These are phyloP conservation scores for Todus mexicanus DNA, from an alignment of 2,797 vertebrate genomes.

Conservation along the genomic window DNA sequence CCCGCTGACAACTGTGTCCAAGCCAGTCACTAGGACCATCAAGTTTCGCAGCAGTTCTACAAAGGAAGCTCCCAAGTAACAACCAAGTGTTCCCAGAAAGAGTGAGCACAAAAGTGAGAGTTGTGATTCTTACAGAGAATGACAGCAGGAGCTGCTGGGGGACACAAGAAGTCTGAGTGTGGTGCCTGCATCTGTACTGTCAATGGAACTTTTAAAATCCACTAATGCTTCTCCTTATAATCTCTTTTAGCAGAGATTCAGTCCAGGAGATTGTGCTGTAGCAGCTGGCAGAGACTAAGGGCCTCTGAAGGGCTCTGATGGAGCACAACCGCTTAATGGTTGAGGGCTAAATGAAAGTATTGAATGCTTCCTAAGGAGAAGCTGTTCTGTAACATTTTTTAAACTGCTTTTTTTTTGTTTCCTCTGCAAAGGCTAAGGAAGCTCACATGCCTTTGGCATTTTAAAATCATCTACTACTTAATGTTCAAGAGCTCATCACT, in stretches of 20 bases:
- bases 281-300: conserved; percentile 22
- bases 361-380: conserved; percentile 1
- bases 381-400: neutral
- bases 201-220: neutral
- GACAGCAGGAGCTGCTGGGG: neutral
- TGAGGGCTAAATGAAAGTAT: conserved; percentile 25
- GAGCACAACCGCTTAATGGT: conserved; percentile 27
- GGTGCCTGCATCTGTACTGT: neutral
- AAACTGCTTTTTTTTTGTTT: neutral
- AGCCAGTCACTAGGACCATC: neutral
- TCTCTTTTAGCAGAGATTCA: neutral
- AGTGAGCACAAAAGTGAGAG: neutral
- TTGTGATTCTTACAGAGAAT: neutral
- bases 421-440: neutral
- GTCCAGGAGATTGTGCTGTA: neutral
- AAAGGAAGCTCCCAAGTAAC: neutral
- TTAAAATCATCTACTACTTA: neutral
- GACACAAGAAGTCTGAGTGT: neutral
- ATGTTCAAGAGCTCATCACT: neutral
- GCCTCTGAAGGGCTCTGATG: neutral
- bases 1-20: neutral
- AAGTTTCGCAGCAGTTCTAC: neutral
- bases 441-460: neutral
- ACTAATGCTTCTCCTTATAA: conserved; percentile 3
- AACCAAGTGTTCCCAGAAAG: neutral